Conservation (phyloP, 1,140 invertebrate species). For the Psilanteris sp. region DNA sequence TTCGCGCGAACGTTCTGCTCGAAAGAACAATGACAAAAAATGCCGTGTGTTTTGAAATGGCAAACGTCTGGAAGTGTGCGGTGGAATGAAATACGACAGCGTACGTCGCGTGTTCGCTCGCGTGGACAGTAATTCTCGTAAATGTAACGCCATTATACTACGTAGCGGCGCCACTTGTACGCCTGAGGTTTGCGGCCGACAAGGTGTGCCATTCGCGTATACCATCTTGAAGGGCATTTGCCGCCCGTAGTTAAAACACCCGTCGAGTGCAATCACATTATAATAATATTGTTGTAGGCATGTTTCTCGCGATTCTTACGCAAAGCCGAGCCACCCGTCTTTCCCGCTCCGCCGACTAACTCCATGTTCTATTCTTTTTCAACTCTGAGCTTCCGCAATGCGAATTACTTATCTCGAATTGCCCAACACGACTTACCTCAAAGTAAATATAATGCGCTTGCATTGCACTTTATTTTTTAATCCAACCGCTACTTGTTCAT, state of each 20-base stretch:
- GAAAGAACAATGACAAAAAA: not conserved
- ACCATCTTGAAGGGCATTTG: conserved; percentile 3
- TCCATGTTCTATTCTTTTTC: too few relatives aligned
- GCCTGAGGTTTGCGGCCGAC: conserved; percentile 14
- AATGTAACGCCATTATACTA: conserved; percentile 36
- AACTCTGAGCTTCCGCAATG: conserved; percentile 77
- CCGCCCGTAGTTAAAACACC: conserved; percentile 3
- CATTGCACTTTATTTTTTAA: too few relatives aligned
- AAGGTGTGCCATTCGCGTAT: conserved; percentile 8
- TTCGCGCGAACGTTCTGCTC: too few relatives aligned
- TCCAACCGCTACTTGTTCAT: too few relatives aligned
- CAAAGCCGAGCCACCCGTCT: not conserved
- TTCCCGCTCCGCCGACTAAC: conserved; percentile 32
- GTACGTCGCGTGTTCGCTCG: conserved; percentile 25
- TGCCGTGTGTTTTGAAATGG: conserved; percentile 1
- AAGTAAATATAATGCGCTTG: conserved; percentile 48
- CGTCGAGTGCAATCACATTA: conserved; percentile 42
- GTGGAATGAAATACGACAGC: conserved; percentile 27
- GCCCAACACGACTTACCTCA: conserved; percentile 49
- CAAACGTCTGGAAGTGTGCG: conserved; percentile 15
- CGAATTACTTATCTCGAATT: conserved; percentile 76
- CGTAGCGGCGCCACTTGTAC: conserved; percentile 19
- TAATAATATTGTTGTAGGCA: conserved; percentile 31
- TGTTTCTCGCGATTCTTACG: conserved; percentile 24
- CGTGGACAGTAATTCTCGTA: conserved; percentile 30